Evolutionary conservation across 2,113 vertebrate genomes (phyloP), one percentile per base, ranked within the genome.

Genomic region (Dolichallabes microphthalmus): DNA sequence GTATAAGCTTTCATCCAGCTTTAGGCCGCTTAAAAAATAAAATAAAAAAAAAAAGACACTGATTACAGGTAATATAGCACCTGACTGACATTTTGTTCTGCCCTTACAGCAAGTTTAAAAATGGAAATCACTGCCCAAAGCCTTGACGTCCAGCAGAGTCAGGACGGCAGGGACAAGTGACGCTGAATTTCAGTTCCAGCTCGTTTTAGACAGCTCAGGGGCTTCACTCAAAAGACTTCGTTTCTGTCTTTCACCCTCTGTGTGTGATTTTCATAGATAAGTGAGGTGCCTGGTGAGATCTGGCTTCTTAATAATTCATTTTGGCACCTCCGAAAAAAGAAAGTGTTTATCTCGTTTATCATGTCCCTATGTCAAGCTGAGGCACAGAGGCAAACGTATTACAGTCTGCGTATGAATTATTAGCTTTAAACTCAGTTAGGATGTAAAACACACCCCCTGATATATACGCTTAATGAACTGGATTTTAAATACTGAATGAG

Each of bases 301-400:
- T 60, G 39, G 22, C 80, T 88, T 92, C 90, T 93, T 91, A 93
- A 93, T 92, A 92, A 93, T 93, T 93, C 87, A 92, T 92, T 89
- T n/a, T 20, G 86, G 82, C 88, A 90, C 88, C 91, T 91, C 89
- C 86, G 80, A 92, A 92, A 89, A 87, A 89, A 76, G 83, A 82
- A 76, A 76, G 82, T 82, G 76, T 79, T 86, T 86, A 77, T 82
- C 60, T 76, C 27, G 22, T 82, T 82, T 64, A 82, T 82, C 85
- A 82, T 75, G 32, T 77, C 50, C 27, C 61, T 78, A 9, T 66
- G 61, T 74, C 60, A 69, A 77, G 52, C 71, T 77, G 61, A 77
- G 64, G 55, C 50, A 27, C 30, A 60, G 58, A 77, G 50, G 45
- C 61, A 78, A 85, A 57, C 22, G 50, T 80, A 85, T 80, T 85